Conservation (phyloP, 2,888 invertebrate genomes). For the Nomada goodeniana region DNA sequence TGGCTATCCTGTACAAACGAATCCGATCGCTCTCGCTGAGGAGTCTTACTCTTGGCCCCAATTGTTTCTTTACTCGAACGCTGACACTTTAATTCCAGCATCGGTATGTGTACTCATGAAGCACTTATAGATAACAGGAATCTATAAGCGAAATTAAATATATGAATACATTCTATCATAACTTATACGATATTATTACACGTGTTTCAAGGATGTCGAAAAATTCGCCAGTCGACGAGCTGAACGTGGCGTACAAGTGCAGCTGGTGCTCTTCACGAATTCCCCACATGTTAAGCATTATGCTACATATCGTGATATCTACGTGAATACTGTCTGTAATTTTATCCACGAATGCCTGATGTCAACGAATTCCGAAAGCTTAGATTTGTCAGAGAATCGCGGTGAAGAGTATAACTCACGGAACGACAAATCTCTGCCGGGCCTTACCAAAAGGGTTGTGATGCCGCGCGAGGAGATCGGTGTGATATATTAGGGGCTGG, state of each 20-base stretch:
- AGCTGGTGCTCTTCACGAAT: constrained; percentile 88
- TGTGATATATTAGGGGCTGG: constrained; percentile 29
- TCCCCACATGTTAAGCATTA: constrained; percentile 92
- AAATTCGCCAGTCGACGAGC: constrained; percentile 87
- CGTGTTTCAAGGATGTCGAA: constrained; percentile 87
- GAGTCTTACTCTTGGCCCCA: constrained; percentile 88
- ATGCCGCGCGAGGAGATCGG: constrained; percentile 72
- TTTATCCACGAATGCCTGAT: constrained; percentile 87
- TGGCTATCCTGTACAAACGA: constrained; percentile 85
- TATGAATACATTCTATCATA: neutral
- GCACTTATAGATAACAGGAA: neutral
- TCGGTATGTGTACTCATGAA: constrained; percentile 82
- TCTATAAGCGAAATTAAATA: neutral
- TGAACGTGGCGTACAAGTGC: constrained; percentile 87
- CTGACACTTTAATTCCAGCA: constrained; percentile 88
- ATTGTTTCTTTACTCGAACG: constrained; percentile 90
- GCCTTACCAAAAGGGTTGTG: constrained; percentile 77
- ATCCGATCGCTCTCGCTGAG: constrained; percentile 87
- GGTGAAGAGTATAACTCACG: constrained; percentile 51
- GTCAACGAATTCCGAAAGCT: constrained; percentile 38
- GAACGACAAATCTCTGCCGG: constrained; percentile 59
- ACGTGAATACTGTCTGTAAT: constrained; percentile 86
- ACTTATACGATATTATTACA: neutral
- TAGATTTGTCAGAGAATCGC: constrained; percentile 37
- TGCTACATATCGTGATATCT: constrained; percentile 87